Percentiles rank a stretch among this genome's conserved stretches.
phyloP scores from a whole-genome alignment of 2,113 vertebrate species.

The Fulmarus glacialis region DNA sequence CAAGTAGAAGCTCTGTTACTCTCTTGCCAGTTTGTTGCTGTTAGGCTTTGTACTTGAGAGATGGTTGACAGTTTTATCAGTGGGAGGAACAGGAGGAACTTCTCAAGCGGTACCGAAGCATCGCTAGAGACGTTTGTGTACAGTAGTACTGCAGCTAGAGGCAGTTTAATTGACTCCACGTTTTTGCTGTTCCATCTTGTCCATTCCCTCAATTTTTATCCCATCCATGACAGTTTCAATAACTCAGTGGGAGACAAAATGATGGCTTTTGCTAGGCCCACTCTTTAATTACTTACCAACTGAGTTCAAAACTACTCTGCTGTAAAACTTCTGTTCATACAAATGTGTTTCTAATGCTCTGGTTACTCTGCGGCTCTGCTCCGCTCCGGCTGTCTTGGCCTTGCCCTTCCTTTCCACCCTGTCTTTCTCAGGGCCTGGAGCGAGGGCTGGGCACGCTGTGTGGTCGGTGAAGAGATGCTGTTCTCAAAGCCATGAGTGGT shows the following conservation, averaged over 20 bases:
- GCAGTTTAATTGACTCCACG: not conserved
- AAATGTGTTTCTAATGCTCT: not conserved
- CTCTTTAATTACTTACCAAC: not conserved
- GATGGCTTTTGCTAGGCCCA: not conserved
- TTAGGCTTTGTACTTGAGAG: not conserved
- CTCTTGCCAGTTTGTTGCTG: not conserved
- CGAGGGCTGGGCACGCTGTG: accelerated
- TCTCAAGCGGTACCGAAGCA: not conserved
- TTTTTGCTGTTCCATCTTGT: not conserved
- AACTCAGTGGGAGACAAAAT: not conserved
- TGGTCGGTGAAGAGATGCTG: not conserved
- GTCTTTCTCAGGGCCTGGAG: not conserved
- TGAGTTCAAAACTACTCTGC: not conserved
- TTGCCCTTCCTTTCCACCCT: not conserved
- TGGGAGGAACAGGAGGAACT: not conserved
- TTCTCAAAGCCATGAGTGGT: not conserved
- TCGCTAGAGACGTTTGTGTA: not conserved
- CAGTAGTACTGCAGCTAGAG: not conserved
- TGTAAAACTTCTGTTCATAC: not conserved
- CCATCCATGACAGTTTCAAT: not conserved
- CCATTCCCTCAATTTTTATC: not conserved
- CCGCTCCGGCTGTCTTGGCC: not conserved
- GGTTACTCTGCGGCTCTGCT: not conserved
- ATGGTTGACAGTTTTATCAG: not conserved
- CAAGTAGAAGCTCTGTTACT: not conserved